Conservation (phyloP, 1,140 invertebrate species). For the Microplitis mediator region DNA sequence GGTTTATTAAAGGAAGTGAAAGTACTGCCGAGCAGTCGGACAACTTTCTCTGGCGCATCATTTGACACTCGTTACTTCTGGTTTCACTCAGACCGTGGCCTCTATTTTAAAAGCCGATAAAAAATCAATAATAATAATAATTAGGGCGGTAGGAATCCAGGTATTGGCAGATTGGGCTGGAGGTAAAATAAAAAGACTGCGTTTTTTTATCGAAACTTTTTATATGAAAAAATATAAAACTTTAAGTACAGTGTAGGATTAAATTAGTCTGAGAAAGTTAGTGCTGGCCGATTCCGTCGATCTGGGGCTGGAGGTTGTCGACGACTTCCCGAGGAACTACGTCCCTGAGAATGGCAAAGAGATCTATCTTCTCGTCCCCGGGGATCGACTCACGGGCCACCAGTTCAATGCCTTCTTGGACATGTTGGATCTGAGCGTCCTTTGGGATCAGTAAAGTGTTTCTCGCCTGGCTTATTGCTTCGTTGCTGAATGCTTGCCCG, state of each 20-base stretch:
- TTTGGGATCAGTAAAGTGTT: constrained; percentile 82
- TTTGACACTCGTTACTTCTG: neutral
- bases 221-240: too few relatives aligned
- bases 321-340: constrained; percentile 85
- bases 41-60: neutral
- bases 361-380: constrained; percentile 79
- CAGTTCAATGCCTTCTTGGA: constrained; percentile 82
- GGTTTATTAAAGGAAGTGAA: neutral
- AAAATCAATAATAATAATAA: too few relatives aligned
- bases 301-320: constrained; percentile 80
- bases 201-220: neutral
- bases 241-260: too few relatives aligned
- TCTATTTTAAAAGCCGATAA: neutral
- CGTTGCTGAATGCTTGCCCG: constrained; percentile 79
- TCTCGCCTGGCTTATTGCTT: constrained; percentile 84
- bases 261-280: constrained; percentile 43
- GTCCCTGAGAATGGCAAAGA: constrained; percentile 80
- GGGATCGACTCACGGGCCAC: constrained; percentile 83
- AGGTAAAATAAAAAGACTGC: neutral
- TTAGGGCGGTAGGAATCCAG: too few relatives aligned
- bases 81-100: neutral
- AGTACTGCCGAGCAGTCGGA: neutral
- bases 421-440: constrained; percentile 83
- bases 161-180: too few relatives aligned
- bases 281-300: constrained; percentile 78